Base-by-base conservation (phyloP, 1,140 invertebrate genomes). In the Probaryconus sp. region DNA sequence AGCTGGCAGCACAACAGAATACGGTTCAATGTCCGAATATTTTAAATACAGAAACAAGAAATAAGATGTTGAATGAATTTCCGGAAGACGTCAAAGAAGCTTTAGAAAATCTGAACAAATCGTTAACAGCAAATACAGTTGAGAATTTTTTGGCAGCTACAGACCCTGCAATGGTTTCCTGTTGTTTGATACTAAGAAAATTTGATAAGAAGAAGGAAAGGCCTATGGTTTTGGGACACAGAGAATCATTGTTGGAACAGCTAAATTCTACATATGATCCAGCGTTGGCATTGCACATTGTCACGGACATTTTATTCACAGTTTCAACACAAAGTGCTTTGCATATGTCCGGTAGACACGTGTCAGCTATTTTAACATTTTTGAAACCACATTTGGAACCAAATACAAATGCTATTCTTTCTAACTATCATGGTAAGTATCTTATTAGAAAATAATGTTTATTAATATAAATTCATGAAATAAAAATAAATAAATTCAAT, bases 281-380 rank as follows among this genome's bases (percentile, higher is more conserved):
- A 18, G 95, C 96, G 0, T 85, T 97, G 24, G 89, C 92, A n/a
- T 84, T 99, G 9, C 96, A 98, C 84, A 85, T 98, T 30, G 91
- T 92, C 1, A 91, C 90, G 3, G 89, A 97, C 33, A 88, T 97
- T 17, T 89, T 98, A 13, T 97, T 97, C 78, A 95, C 94, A 13
- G 90, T 91, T 5, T 88, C 92, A 0, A 95, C 94, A 7, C 92
- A 95, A 78, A 91, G 87, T 74, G 94, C 97, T 86, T 76, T 99
- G 9, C 95, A 98, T 82, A 95, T 95, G 6, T 97, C 96, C 16
- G 97, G 97, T 0, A 92, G 95, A 83, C 96, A 96, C 87, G 94
- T 98, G 2, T 93, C 95, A 0, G 89, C 91, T 13, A 91, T 98
- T 64, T 86, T 98, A 13, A 77, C 87, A 1, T 94, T 92, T 83